A percentile compares a stretch with the other conserved stretches of the same genome.
Evolutionary conservation across 2,888 invertebrate genomes (phyloP).

Genomic region (Acrobasis repandana): DNA sequence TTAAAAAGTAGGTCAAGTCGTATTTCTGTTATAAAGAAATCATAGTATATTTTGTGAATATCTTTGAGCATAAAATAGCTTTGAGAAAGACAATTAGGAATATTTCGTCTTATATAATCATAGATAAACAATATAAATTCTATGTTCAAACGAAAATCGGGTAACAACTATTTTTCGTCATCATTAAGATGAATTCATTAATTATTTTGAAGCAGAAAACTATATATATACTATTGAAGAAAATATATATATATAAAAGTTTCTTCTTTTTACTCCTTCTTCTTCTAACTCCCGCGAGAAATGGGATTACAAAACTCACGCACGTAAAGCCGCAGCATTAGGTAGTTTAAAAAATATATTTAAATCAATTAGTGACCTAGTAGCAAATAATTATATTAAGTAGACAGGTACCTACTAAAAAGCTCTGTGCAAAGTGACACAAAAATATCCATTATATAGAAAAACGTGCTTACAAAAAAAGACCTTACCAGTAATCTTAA

Average conservation of each 20-base stretch:
- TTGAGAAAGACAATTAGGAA: neutral
- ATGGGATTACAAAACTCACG: no score
- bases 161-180: neutral
- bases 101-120: neutral
- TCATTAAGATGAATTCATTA: no score
- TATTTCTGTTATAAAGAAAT: neutral
- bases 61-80: no score
- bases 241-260: no score
- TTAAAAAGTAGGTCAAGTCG: constrained; percentile 5
- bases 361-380: neutral
- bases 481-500: constrained; percentile 29
- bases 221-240: no score
- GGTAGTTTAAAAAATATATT: no score
- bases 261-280: no score
- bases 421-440: neutral
- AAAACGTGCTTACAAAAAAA: constrained; percentile 9
- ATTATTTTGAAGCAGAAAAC: no score
- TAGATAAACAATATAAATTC: neutral
- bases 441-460: neutral
- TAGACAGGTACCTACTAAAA: neutral
- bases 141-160: neutral
- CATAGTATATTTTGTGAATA: no score
- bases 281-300: no score
- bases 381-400: neutral
- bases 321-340: no score